Evolutionary conservation across 2,113 vertebrate species (phyloP), one percentile per base, ranked within the genome.

Genomic region (Pheucticus melanocephalus): DNA sequence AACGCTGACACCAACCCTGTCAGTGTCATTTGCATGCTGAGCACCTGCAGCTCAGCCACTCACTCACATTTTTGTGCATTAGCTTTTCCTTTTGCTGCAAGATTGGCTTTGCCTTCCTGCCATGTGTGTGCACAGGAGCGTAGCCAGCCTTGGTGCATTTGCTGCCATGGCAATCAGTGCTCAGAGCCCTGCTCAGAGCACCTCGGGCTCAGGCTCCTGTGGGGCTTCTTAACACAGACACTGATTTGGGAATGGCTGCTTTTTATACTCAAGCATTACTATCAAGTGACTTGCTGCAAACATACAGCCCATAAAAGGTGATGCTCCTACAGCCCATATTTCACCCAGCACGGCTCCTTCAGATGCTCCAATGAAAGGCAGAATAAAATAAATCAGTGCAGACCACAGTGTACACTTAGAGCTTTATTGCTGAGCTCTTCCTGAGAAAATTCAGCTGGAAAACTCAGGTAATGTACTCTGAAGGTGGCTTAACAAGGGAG

Each of bases 51-150:
- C 70, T 44, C 79, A 64, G 35, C 37, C 21, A 2, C 44, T 40
- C 64, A 33, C 4, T 40, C 68, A 30, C 4, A 5, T 21, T 71
- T 68, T 4, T 27, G 20, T 21, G 19, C 33, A 5, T 59, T 27
- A 50, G 30, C 17, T 59, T 70, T 48, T 66, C 45, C 19, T 59
- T 39, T 1, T 37, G 9, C 77, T 64, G 25, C 25, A 54, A 68
- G 66, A 50, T 56, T 80, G 5, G 7, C 39, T 85, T 31, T 56
- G 42, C 27, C 35, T 76, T 80, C 78, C 19, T 2, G 5, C 24
- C 0, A 0, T 23, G 5, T 0, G 0, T 31, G 47, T n/a, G 47
- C 82, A 42, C 83, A 75, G 5, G 11, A 11, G 4, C 0, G 0
- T 9, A 11, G 40, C 57, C 59, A 11, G 66, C 7, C 40, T 1